Evolutionary conservation across 1,140 invertebrate species (phyloP), one percentile per base, ranked within the genome.

Genomic region (Platyura marginata): DNA sequence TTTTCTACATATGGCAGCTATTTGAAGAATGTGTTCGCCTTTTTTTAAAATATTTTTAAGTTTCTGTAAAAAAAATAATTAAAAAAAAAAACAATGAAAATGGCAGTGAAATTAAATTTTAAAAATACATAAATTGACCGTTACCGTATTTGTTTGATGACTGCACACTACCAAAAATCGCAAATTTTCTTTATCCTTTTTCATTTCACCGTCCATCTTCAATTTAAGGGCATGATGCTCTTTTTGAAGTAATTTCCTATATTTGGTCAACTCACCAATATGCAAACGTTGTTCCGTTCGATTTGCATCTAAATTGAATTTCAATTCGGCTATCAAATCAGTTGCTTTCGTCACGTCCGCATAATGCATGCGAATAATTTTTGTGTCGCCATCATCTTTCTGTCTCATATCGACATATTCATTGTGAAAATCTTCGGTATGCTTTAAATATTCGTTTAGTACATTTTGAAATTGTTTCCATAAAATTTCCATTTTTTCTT

Each of bases 1-100:
- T 59, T 69, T 71, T 33, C 67, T 50, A 45, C 71, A 73, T n/a
- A 72, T 55, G 0, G 57, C 57, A 2, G 65, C 62, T 21, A 72
- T 48, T 21, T 67, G 61, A 3, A 70, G 45, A 36, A 73, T 61
- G 32, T 64, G 67, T 44, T 71, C 64, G 3, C 65, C 67, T 49
- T 70, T 70, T 43, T 53, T 58, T 18, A 50, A 44, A 3, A 56
- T 48, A 21, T 45, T 46, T 25, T 57, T 49, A 3, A 62, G 45
- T 41, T 48, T 34, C 49, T 50, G 21, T 15, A 41, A 43, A 23
- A 16, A 38, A 32, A 41, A 21, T 9, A 36, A 9, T 13, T 8
- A 29, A 29, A 29, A 29, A 29, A 29, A 8, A 13, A 29, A 13
- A 29, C 13, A 8, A 8, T 29, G 25, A 29, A 8, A 6, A 6